Conservation (phyloP, 2,113 vertebrate genomes). For the Trogon melanurus region DNA sequence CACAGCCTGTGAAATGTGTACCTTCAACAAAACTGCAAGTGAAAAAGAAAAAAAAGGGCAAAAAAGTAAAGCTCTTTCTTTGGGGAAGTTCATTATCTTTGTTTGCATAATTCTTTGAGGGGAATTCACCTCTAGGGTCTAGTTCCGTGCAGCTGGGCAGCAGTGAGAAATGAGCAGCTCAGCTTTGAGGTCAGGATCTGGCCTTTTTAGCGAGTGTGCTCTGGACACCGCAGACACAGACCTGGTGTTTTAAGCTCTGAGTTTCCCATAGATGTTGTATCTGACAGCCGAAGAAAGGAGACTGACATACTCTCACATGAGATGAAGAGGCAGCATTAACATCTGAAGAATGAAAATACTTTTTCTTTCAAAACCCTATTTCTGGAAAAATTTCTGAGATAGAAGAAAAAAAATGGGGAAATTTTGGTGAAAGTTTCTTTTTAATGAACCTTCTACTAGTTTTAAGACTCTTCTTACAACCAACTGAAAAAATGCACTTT, state of each 20-base stretch:
- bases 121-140: conserved; percentile 2
- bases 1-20: not conserved
- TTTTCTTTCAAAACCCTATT: not conserved
- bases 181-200: not conserved
- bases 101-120: not conserved
- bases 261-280: not conserved
- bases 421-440: not conserved
- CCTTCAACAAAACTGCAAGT: not conserved
- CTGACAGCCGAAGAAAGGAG: not conserved
- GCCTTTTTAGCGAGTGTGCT: not conserved
- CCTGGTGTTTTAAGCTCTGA: not conserved
- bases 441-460: not conserved
- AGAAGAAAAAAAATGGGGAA: not conserved
- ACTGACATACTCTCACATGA: not conserved
- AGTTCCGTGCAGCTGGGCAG: not conserved
- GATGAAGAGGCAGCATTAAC: not conserved
- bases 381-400: not conserved
- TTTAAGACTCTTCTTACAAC: not conserved
- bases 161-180: not conserved
- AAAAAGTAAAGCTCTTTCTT: not conserved
- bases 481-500: not conserved
- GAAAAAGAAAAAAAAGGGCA: not conserved
- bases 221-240: not conserved
- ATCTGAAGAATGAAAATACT: not conserved
- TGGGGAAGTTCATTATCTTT: not conserved